Base-by-base conservation (phyloP, 1,140 invertebrate species). In the Conopomorpha cramerella region DNA sequence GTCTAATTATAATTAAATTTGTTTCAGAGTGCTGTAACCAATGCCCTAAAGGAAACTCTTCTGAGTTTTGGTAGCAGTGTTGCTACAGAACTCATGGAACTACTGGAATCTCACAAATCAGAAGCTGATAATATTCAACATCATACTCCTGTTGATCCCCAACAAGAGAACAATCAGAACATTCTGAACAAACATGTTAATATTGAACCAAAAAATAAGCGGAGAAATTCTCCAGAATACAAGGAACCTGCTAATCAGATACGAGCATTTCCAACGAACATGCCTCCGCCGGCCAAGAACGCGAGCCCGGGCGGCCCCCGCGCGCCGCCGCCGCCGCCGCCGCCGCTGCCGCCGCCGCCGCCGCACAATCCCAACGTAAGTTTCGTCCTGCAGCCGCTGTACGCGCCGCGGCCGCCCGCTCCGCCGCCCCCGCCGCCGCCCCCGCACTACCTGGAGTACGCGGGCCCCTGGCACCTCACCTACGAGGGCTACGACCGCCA, bases 351-450 rank as follows among this genome's bases (percentile, higher is more conserved):
- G 7, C 32, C 42, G 7, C 33, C 41, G 10, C 36, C 45, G 35
- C 37, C 53, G 1, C 58, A 55, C 34, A 64, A 60, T 42, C n/a
- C n/a, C n/a, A 74, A 74, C 54, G 73, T 78, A 67, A 76, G 74
- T 73, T 72, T 68, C 53, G 57, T 78, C n/a, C 47, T 76, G 15
- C 64, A 64, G 8, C 67, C 61, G 4, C 36, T 68, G 34, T 71
- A 65, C 51, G 49, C 55, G 16, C 35, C 36, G 4, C 47, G 58
- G 16, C 53, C 54, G 0, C 46, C 48, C 26, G 37, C 51, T 1
- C 45, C 50, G 16, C 48, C 51, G 12, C 56, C 56, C 1, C 41
- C 53, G 2, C 49, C 47, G 3, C 54, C 46, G 1, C 55, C 51
- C 47, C 62, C 50, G 19, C 63, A 70, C 54, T 66, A 65, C 49